These are phyloP conservation scores for Epirrita christyi DNA, from an alignment of 2,888 invertebrate genomes.

Conservation along the genomic window DNA sequence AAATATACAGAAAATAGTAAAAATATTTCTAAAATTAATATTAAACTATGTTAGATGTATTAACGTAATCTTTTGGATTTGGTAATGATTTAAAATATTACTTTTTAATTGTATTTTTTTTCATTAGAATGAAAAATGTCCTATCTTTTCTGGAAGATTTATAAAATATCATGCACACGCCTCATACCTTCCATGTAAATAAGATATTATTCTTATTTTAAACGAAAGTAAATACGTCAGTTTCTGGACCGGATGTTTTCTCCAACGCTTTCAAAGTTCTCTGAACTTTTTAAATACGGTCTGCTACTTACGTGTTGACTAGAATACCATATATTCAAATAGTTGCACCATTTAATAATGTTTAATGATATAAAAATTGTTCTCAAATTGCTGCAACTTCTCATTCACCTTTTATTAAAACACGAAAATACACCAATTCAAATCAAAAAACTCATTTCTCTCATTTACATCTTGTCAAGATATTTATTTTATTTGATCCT, in stretches of 20 bases:
- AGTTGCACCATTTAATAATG: slow-evolving; percentile 20
- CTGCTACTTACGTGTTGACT: slow-evolving; percentile 11
- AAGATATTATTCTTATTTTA: slow-evolving; percentile 41
- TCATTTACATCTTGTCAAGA: background rate
- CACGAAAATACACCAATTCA: slow-evolving; percentile 8
- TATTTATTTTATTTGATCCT: too few relatives aligned
- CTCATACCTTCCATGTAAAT: slow-evolving; percentile 80
- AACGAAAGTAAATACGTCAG: background rate
- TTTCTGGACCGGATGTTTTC: too few relatives aligned
- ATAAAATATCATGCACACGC: slow-evolving; percentile 57
- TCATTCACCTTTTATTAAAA: slow-evolving; percentile 18
- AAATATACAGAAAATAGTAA: slow-evolving; percentile 41
- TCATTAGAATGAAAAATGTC: slow-evolving; percentile 38
- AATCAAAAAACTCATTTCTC: slow-evolving; percentile 23
- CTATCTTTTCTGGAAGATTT: slow-evolving; percentile 47
- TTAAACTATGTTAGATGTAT: slow-evolving; percentile 37
- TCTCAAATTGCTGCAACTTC: slow-evolving; percentile 13
- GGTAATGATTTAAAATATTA: slow-evolving; percentile 36
- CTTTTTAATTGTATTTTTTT: slow-evolving; percentile 34
- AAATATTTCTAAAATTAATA: slow-evolving; percentile 39
- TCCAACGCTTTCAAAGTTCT: too few relatives aligned
- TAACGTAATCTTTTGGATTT: slow-evolving; percentile 31
- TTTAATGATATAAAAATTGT: slow-evolving; percentile 7
- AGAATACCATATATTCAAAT: background rate
- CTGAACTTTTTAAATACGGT: too few relatives aligned